Conservation (phyloP, 2,113 vertebrate genomes). For the Rostratula benghalensis region DNA sequence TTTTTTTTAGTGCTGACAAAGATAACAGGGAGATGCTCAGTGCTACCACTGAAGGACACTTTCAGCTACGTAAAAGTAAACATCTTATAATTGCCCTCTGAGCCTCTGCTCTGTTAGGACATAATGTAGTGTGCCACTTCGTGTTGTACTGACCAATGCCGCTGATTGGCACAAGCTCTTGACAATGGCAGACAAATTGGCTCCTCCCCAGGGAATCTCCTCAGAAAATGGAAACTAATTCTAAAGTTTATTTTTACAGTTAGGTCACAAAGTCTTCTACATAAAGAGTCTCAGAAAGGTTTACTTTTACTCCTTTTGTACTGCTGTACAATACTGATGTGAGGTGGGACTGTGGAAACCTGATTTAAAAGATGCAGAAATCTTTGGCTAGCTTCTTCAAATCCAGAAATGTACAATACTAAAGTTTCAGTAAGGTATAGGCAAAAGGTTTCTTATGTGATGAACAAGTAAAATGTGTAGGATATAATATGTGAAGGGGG, state of each 20-base stretch:
- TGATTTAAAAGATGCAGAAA: neutral
- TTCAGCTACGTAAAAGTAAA: conserved; percentile 1
- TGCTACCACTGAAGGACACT: neutral
- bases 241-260: neutral
- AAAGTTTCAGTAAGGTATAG: neutral
- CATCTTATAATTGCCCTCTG: too few relatives aligned
- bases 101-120: too few relatives aligned
- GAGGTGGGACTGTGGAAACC: neutral
- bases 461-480: neutral
- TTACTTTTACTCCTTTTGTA: neutral
- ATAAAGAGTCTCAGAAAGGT: neutral
- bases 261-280: neutral
- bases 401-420: neutral
- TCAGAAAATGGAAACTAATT: neutral
- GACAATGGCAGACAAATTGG: neutral
- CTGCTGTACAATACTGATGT: neutral
- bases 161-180: neutral
- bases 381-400: neutral
- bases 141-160: neutral
- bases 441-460: neutral
- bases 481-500: neutral
- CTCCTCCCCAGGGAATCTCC: neutral
- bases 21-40: neutral
- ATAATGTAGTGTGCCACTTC: neutral
- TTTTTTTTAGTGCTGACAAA: conserved; percentile 23